Conservation (phyloP, 1,140 invertebrate species). For the Drosophila ficusphila region DNA sequence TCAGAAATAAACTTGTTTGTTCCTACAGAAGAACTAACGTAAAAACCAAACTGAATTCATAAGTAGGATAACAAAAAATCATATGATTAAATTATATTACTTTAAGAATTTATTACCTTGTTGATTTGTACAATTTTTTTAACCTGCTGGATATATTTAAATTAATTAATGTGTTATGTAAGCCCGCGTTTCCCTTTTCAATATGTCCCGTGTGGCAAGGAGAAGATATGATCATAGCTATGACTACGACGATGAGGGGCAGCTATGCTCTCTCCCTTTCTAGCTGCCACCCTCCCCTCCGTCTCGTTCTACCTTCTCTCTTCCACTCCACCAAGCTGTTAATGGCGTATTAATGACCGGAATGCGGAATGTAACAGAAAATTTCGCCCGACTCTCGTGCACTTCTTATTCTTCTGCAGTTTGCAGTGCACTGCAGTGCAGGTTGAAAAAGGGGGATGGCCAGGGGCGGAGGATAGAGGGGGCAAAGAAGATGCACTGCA, state of each 20-base stretch:
- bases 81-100: too few relatives aligned
- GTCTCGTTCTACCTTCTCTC: not conserved
- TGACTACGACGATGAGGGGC: conserved; percentile 4
- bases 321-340: conserved; percentile 29
- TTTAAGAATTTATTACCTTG: too few relatives aligned
- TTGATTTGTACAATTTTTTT: too few relatives aligned
- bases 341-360: conserved; percentile 81
- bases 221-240: not conserved
- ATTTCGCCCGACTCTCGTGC: conserved; percentile 11
- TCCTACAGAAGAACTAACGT: too few relatives aligned
- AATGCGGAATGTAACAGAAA: conserved; percentile 77
- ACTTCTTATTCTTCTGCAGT: conserved; percentile 29
- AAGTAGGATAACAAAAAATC: too few relatives aligned
- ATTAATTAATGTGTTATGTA: too few relatives aligned
- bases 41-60: too few relatives aligned
- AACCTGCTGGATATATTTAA: too few relatives aligned
- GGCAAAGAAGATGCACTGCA: conserved; percentile 7
- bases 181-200: too few relatives aligned
- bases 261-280: conserved; percentile 27
- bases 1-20: too few relatives aligned
- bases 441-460: not conserved
- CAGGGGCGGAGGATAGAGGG: not conserved
- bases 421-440: conserved; percentile 42
- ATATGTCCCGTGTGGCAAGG: not conserved
- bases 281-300: not conserved